Percentiles rank a stretch among this genome's conserved stretches.
phyloP scores from a whole-genome alignment of 2,797 vertebrate species.

The Amblyopsis hoosieri region DNA sequence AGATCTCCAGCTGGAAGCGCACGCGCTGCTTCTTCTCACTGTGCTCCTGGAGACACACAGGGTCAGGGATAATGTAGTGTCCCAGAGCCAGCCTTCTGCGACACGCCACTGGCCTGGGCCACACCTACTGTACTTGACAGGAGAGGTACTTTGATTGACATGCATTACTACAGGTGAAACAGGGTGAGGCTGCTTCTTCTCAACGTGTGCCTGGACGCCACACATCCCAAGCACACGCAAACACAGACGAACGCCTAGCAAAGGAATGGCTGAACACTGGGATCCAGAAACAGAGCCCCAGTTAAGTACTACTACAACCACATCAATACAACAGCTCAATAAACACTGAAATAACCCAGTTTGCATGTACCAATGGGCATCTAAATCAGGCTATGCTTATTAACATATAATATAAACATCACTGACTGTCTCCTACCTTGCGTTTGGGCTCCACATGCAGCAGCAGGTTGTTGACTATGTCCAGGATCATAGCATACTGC shows the following conservation, averaged over 20 bases:
- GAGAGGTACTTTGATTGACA: background rate
- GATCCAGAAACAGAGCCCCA: too few species aligned
- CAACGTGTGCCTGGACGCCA: background rate
- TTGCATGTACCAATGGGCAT: background rate
- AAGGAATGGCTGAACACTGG: too few species aligned
- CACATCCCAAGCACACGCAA: background rate
- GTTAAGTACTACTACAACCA: too few species aligned
- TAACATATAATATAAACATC: background rate
- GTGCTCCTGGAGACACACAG: conserved; percentile 83
- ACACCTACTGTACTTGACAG: too few species aligned
- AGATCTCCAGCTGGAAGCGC: conserved; percentile 98
- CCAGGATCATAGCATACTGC: conserved; percentile 99
- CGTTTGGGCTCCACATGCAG: conserved; percentile 95
- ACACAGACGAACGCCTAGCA: background rate
- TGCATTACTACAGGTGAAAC: too few species aligned
- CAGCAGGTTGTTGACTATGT: conserved; percentile 97
- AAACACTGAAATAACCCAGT: background rate
- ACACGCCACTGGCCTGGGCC: too few species aligned
- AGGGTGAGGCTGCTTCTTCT: too few species aligned
- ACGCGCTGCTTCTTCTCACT: conserved; percentile 98
- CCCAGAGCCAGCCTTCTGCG: too few species aligned
- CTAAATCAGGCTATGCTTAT: background rate
- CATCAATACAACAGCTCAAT: too few species aligned
- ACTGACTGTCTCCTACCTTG: conserved; percentile 78
- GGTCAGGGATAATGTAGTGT: background rate